Evolutionary conservation across 2,113 vertebrate species (phyloP).

Genomic region (Tautogolabrus adspersus): DNA sequence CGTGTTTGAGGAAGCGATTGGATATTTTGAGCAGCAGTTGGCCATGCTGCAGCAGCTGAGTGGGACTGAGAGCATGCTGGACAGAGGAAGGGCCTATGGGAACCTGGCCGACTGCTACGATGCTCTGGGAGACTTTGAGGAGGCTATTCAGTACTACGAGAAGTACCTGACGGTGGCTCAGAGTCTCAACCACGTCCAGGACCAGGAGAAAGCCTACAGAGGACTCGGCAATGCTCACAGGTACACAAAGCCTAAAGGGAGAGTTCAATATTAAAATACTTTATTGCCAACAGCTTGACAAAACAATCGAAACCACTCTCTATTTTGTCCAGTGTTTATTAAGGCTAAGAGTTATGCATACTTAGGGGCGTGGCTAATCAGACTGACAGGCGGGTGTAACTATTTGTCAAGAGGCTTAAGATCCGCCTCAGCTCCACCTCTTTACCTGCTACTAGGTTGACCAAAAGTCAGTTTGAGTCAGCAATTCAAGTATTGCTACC

Average conservation of each 20-base stretch:
- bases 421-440: too few relatives aligned
- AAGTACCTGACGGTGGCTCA: conserved; percentile 94
- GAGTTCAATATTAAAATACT: too few relatives aligned
- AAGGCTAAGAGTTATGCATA: too few relatives aligned
- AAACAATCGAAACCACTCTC: too few relatives aligned
- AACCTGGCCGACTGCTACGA: conserved; percentile 96
- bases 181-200: conserved; percentile 92
- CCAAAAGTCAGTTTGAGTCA: too few relatives aligned
- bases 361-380: too few relatives aligned
- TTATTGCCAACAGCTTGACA: too few relatives aligned
- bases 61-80: conserved; percentile 88
- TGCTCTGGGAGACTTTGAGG: conserved; percentile 94
- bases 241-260: conserved; percentile 66
- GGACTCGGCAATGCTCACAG: conserved; percentile 95
- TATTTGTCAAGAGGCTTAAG: too few relatives aligned
- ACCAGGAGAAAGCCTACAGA: conserved; percentile 95
- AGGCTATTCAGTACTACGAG: conserved; percentile 94
- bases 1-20: conserved; percentile 93
- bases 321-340: too few relatives aligned
- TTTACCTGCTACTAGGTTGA: too few relatives aligned
- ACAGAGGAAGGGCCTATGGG: conserved; percentile 92
- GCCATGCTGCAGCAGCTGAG: conserved; percentile 95
- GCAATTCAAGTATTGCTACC: too few relatives aligned
- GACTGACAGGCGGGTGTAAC: too few relatives aligned
- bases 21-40: conserved; percentile 96